These are phyloP conservation scores for Limnodromus scolopaceus DNA, from an alignment of 2,797 vertebrate species.

Conservation along the genomic window DNA sequence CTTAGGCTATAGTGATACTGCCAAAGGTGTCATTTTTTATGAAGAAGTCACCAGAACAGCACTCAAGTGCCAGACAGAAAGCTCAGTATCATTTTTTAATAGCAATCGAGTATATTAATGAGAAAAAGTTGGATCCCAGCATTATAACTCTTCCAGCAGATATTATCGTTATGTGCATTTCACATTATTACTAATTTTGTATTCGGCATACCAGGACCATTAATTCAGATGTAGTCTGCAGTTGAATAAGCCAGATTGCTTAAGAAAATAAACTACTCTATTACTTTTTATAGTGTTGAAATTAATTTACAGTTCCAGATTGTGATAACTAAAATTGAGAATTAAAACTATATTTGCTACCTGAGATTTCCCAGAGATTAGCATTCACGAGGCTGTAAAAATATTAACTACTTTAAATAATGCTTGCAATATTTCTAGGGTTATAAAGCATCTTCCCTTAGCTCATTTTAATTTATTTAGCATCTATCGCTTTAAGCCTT, in stretches of 20 bases:
- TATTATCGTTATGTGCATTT: slow-evolving; percentile 26
- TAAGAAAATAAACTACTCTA: slow-evolving; percentile 73
- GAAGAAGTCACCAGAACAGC: not conserved
- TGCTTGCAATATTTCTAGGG: slow-evolving; percentile 47
- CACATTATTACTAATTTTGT: slow-evolving; percentile 45
- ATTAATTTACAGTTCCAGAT: slow-evolving; percentile 68
- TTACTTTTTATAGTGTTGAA: slow-evolving; percentile 63
- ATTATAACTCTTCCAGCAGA: slow-evolving; percentile 26
- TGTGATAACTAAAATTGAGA: slow-evolving; percentile 56
- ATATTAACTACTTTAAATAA: slow-evolving; percentile 71
- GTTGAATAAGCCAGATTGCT: slow-evolving; percentile 53
- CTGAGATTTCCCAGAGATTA: slow-evolving; percentile 61
- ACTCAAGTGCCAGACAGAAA: not conserved
- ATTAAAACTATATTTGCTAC: slow-evolving; percentile 68
- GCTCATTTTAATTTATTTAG: slow-evolving; percentile 54
- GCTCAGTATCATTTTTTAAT: not conserved
- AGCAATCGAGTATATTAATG: slow-evolving; percentile 29
- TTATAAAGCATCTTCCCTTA: slow-evolving; percentile 43
- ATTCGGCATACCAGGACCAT: slow-evolving; percentile 16
- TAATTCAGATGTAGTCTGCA: slow-evolving; percentile 59
- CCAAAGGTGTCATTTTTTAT: not conserved
- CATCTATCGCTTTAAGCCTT: slow-evolving; percentile 23
- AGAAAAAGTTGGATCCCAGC: not conserved
- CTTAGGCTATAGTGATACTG: not conserved
- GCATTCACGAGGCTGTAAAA: slow-evolving; percentile 59